A percentile compares a stretch with the other conserved stretches of the same genome.
These are phyloP conservation scores for Epinephelus cyanopodus DNA, from an alignment of 2,113 vertebrate genomes.

Conservation along the genomic window DNA sequence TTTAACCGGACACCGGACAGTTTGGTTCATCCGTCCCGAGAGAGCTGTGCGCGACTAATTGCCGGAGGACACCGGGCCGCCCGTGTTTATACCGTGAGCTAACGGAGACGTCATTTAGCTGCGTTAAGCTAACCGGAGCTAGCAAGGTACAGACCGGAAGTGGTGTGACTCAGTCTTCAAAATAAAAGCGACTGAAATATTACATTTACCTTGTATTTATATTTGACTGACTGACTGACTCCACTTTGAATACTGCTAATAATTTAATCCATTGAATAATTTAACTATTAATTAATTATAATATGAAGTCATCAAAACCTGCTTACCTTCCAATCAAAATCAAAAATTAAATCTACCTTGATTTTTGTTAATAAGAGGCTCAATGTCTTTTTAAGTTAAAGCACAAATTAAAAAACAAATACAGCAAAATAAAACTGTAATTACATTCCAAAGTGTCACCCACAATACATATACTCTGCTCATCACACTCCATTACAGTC, in stretches of 20 bases:
- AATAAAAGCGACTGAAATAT: constrained; percentile 36
- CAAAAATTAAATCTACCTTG: background rate
- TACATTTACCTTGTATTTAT: background rate
- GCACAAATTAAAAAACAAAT: background rate
- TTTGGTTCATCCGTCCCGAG: accelerated
- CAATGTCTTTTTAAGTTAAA: background rate
- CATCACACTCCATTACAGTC: too few relatives aligned
- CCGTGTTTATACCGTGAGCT: constrained; percentile 43
- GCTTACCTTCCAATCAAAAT: background rate
- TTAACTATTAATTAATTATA: too few relatives aligned
- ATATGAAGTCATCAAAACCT: too few relatives aligned
- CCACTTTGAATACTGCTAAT: too few relatives aligned
- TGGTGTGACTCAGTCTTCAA: background rate
- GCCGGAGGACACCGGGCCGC: background rate
- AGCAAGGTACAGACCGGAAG: background rate
- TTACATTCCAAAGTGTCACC: too few relatives aligned
- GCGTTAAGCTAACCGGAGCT: background rate
- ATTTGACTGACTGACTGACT: too few relatives aligned
- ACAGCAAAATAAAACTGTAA: background rate
- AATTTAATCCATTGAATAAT: background rate
- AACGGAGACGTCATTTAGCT: constrained; percentile 34
- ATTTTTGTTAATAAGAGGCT: background rate
- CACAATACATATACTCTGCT: too few relatives aligned
- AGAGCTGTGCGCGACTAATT: background rate
- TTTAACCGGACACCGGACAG: background rate